A percentile compares a stretch with the other conserved stretches of the same genome.
Evolutionary conservation across 1,140 invertebrate genomes (phyloP).

Genomic region (Scaptomyza montana): DNA sequence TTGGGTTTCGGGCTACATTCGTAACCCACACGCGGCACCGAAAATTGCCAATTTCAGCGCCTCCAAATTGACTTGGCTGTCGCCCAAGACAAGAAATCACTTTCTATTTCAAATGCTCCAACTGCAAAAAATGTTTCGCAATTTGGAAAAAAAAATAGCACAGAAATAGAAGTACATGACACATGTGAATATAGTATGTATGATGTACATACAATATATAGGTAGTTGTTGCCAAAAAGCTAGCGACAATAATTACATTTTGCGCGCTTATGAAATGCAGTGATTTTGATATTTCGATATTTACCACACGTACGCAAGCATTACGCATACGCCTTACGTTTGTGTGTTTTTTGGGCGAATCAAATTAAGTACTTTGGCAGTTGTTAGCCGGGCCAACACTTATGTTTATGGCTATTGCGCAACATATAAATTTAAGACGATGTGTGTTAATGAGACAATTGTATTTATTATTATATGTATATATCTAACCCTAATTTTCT

Average conservation of each 20-base stretch:
- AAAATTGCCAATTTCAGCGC: constrained; percentile 75
- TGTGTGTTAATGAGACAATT: constrained; percentile 15
- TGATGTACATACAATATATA: background rate
- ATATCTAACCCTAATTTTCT: background rate
- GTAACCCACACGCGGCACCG: constrained; percentile 23
- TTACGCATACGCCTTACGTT: constrained; percentile 64
- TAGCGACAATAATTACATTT: constrained; percentile 71
- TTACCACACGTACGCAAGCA: constrained; percentile 63
- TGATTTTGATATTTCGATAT: constrained; percentile 58
- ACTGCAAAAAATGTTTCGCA: constrained; percentile 41
- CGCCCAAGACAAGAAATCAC: constrained; percentile 63
- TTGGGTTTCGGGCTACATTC: constrained; percentile 6
- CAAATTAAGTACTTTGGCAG: constrained; percentile 26
- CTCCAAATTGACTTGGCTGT: constrained; percentile 54
- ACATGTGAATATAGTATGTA: background rate
- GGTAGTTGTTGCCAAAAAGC: constrained; percentile 35
- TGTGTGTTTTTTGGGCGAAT: background rate
- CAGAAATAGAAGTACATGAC: constrained; percentile 1
- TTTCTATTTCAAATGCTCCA: constrained; percentile 65
- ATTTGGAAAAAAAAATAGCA: constrained; percentile 17
- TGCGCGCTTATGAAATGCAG: constrained; percentile 63
- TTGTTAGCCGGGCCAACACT: constrained; percentile 8
- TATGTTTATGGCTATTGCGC: constrained; percentile 22
- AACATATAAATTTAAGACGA: background rate
- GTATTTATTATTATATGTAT: background rate